Conservation (phyloP, 1,140 invertebrate species). For the Caligus rogercresseyi region DNA sequence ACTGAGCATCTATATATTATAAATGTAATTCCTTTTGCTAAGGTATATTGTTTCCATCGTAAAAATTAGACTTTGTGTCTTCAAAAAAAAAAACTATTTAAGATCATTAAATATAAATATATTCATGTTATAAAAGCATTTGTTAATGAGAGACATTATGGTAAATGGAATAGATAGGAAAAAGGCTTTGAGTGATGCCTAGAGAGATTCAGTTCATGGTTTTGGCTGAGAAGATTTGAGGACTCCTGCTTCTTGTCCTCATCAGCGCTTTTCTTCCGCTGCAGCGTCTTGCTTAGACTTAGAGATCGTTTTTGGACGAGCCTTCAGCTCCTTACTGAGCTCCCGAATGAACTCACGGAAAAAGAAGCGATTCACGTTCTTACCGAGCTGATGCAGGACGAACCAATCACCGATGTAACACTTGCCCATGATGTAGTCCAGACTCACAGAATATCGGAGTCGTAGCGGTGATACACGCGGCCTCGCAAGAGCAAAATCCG, state of each 20-base stretch:
- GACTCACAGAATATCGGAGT: background rate
- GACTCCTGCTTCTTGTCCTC: background rate
- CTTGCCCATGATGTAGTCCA: slow-evolving; percentile 1
- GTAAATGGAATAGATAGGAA: too few species aligned
- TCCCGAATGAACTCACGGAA: slow-evolving; percentile 16
- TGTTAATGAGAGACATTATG: too few species aligned
- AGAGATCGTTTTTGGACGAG: background rate
- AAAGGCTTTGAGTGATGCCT: too few species aligned
- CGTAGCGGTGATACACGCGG: slow-evolving; percentile 17
- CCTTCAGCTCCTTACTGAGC: slow-evolving; percentile 4
- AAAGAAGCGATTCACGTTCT: slow-evolving; percentile 18
- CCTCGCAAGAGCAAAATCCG: background rate
- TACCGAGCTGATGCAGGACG: slow-evolving; percentile 16
- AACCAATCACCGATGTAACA: slow-evolving; percentile 20
- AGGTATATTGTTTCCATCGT: too few species aligned
- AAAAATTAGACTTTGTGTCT: too few species aligned
- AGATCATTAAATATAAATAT: too few species aligned
- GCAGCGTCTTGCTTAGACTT: background rate
- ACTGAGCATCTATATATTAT: too few species aligned
- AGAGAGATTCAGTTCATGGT: too few species aligned
- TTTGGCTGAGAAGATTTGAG: background rate
- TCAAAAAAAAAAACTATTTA: too few species aligned
- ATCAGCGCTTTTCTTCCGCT: background rate
- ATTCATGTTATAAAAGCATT: too few species aligned
- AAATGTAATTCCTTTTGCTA: too few species aligned